Evolutionary conservation across 2,888 invertebrate species (phyloP).

Genomic region (Eupsilia transversa): DNA sequence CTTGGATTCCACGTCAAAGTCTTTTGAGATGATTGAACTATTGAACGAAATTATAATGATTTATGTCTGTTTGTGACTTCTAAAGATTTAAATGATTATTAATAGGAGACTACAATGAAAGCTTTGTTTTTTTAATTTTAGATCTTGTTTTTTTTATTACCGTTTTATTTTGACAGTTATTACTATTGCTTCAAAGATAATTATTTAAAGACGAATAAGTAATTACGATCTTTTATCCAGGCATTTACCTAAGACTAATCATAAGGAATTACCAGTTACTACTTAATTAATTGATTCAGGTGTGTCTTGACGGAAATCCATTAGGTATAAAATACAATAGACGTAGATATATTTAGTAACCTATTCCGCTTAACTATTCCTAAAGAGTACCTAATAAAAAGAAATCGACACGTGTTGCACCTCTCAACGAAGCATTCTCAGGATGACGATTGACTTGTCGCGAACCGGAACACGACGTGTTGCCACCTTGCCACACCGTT

Average conservation of each 20-base stretch:
- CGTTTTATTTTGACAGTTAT: background rate
- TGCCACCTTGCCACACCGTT: too few species aligned
- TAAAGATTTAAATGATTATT: constrained; percentile 1
- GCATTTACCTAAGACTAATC: background rate
- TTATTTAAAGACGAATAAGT: background rate
- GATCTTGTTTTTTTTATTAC: background rate
- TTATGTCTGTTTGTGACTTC: constrained; percentile 4
- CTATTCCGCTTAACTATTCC: too few species aligned
- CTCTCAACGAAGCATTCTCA: too few species aligned
- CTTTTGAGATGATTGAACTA: constrained; percentile 35
- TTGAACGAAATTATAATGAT: constrained; percentile 6
- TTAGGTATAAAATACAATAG: too few species aligned
- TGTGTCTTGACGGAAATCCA: too few species aligned
- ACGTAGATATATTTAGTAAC: too few species aligned
- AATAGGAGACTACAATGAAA: background rate
- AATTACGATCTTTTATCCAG: background rate
- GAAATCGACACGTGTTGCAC: too few species aligned
- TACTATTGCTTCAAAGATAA: background rate
- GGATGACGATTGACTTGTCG: too few species aligned
- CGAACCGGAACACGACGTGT: too few species aligned
- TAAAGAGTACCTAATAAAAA: too few species aligned
- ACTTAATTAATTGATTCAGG: too few species aligned
- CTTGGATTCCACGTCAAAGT: constrained; percentile 10
- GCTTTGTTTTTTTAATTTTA: constrained; percentile 19
- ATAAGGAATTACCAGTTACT: too few species aligned